Conservation (phyloP, 2,113 vertebrate genomes). For the Urocynchramus pylzowi region DNA sequence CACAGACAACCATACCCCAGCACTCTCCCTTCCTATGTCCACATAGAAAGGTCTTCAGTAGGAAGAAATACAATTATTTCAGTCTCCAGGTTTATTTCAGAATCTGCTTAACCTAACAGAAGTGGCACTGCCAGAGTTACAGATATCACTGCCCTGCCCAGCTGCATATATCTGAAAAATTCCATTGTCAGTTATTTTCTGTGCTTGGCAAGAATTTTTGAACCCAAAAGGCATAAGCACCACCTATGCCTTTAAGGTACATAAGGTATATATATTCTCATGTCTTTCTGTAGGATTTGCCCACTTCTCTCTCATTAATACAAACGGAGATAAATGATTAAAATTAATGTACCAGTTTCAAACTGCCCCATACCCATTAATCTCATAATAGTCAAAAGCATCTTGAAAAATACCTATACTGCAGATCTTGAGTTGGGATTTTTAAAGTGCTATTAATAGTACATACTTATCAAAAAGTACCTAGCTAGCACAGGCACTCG, state of each 20-base stretch:
- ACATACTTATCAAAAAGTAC: conserved; percentile 35
- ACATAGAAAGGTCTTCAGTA: background rate
- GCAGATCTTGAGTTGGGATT: background rate
- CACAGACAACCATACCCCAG: background rate
- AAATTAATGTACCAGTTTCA: conserved; percentile 46
- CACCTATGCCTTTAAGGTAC: background rate
- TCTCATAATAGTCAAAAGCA: conserved; percentile 26
- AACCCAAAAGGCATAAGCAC: background rate
- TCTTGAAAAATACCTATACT: background rate
- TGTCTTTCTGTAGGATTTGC: background rate
- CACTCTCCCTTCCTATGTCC: background rate
- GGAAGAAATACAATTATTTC: background rate
- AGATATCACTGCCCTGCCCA: background rate
- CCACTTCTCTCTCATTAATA: conserved; percentile 39
- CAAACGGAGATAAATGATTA: conserved; percentile 41
- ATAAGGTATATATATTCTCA: background rate
- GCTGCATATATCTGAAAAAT: background rate
- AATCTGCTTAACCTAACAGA: background rate
- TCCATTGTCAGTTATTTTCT: background rate
- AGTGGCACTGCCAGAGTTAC: background rate
- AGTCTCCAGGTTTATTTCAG: background rate
- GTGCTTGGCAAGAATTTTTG: background rate
- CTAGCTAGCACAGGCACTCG: background rate
- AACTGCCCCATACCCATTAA: conserved; percentile 43
- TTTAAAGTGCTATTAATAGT: conserved; percentile 24